Evolutionary conservation across 1,140 invertebrate species (phyloP), one percentile per base, ranked within the genome.

Genomic region (Andricus grossulariae): DNA sequence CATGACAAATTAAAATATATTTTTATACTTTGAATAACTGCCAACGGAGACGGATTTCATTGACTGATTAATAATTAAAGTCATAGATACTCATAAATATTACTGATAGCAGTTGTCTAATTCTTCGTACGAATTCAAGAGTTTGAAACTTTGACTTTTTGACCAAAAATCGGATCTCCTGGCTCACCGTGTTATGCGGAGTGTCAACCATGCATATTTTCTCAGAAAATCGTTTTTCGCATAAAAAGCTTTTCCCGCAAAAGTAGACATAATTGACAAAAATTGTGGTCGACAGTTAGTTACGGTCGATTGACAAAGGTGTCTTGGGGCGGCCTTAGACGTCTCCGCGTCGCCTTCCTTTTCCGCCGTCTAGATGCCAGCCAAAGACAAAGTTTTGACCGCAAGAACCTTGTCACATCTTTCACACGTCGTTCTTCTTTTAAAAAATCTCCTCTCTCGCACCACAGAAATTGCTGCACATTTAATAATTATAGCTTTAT

Each of bases 341-440:
- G 12, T 12, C 19, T 54, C 10, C 0, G 0, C 10, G 18, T 25
- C n/a, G 8, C 19, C 19, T 25, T 21, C 39, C 39, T 57, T 57
- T 57, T 57, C 19, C 19, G 19, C 55, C 19, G 55, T 57, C 55
- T 57, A 57, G 18, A 57, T 57, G 12, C 52, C 52, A 54, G 2
- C 15, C 8, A 57, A 25, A 57, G 54, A 57, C 55, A 57, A 57
- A 57, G 55, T 57, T 32, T 32, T 57, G 55, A 57, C 55, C 55
- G 11, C 55, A 32, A 57, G 19, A 57, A 21, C 55, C 55, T 57
- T 57, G 55, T 57, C 3, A 12, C 55, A 11, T 57, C 55, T 57
- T 57, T 57, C 8, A 57, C 3, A 13, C 55, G 12, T 12, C 25
- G 55, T 57, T 21, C 5, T 18, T 10, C 25, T 19, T 57, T 15